Base-by-base conservation (phyloP, 2,888 invertebrate genomes). In the Priapulus caudatus region DNA sequence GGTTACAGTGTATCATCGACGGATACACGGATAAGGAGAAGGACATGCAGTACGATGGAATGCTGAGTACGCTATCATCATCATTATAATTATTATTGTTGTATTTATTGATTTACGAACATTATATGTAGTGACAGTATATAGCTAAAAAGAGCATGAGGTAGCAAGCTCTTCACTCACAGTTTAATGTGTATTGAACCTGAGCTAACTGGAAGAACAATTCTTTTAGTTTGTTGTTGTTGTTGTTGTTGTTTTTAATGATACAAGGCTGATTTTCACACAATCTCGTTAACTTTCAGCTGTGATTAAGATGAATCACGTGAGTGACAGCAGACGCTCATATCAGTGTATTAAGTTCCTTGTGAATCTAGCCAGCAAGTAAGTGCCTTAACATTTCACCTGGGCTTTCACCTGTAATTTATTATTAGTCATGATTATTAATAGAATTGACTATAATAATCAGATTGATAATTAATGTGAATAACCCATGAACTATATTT, bases 271-370 rank as follows among this genome's bases (percentile, higher is more conserved):
- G n/a, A n/a, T n/a, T n/a, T n/a, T n/a, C n/a, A n/a, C n/a, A n/a
- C n/a, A n/a, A n/a, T n/a, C n/a, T n/a, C n/a, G n/a, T n/a, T n/a
- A n/a, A n/a, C n/a, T n/a, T 53, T 46, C 48, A 57, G 61, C 61
- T 56, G 65, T 72, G 23, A 69, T 72, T 46, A 64, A 67, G 48
- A 61, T 65, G 43, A 69, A 70, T 60, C 69, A 70, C 55, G 61
- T 62, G 48, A 65, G 61, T 47, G 74, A 75, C 61, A 71, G 72
- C 51, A 64, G 73, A 2, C 64, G 74, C 4, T 72, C 74, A 1
- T 75, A 75, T 61, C 71, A 73, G 61, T 72, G 73, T 59, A 72
- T 75, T 56, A 75, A 75, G 62, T 72, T 74, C 58, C 64, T 75
- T 46, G 74, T 74, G 24, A 66, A 61, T 47, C 61, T 73, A 44